Evolutionary conservation across 1,140 invertebrate genomes (phyloP).

Genomic region (Papilio helenus): DNA sequence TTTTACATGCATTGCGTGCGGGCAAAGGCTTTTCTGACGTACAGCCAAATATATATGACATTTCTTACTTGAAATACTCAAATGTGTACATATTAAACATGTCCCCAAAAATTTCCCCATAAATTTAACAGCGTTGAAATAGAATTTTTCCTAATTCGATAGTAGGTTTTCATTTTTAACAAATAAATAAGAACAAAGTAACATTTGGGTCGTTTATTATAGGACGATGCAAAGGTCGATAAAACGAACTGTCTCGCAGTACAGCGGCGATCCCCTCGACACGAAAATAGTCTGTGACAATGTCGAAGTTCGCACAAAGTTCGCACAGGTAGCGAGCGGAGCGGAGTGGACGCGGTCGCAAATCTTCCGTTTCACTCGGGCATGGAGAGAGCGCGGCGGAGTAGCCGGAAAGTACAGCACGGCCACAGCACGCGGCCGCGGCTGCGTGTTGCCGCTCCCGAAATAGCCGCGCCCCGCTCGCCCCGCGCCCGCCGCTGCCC

Average conservation of each 20-base stretch:
- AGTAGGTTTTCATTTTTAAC: background rate
- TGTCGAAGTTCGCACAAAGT: conserved; percentile 35
- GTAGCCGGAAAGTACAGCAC: conserved; percentile 73
- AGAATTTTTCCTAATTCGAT: background rate
- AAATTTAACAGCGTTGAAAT: no score
- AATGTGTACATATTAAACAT: no score
- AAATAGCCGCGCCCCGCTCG: conserved; percentile 76
- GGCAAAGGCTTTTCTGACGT: background rate
- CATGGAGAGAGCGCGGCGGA: conserved; percentile 63
- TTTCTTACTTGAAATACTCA: no score
- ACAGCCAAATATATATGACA: background rate
- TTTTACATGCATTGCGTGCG: background rate
- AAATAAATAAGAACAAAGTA: background rate
- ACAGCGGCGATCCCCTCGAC: background rate
- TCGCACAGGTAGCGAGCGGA: conserved; percentile 36
- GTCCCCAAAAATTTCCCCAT: no score
- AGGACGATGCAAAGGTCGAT: conserved; percentile 1
- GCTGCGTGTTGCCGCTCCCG: conserved; percentile 79
- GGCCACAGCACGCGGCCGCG: conserved; percentile 80
- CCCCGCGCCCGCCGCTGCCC: conserved; percentile 62
- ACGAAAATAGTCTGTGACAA: conserved; percentile 36
- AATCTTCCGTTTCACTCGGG: conserved; percentile 81
- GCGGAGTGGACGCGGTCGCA: conserved; percentile 63
- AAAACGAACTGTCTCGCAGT: background rate
- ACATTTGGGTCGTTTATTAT: background rate